Conservation (phyloP, 2,888 invertebrate species). For the Drosophila subquinaria region DNA sequence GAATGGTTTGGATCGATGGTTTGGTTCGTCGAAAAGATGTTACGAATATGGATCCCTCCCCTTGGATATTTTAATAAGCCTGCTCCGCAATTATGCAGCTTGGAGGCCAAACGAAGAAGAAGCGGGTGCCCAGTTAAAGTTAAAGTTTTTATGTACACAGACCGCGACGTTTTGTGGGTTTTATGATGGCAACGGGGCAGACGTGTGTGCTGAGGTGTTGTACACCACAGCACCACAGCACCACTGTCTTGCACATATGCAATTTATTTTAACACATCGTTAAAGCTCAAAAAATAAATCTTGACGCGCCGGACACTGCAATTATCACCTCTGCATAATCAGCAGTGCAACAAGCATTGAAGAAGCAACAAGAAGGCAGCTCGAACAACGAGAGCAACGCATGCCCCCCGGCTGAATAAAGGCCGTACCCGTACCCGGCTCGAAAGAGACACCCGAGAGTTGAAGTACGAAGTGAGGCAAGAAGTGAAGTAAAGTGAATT, state of each 20-base stretch:
- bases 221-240: background rate
- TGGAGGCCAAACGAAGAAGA: slow-evolving; percentile 1
- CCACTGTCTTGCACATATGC: slow-evolving; percentile 65
- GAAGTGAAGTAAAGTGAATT: background rate
- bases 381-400: slow-evolving; percentile 76
- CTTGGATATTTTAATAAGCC: slow-evolving; percentile 72
- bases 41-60: slow-evolving; percentile 5
- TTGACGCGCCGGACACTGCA: slow-evolving; percentile 82
- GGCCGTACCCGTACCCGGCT: slow-evolving; percentile 4
- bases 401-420: slow-evolving; percentile 66
- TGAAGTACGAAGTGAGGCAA: background rate
- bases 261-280: slow-evolving; percentile 85
- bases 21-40: slow-evolving; percentile 2
- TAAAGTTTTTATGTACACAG: slow-evolving; percentile 77
- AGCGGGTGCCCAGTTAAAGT: slow-evolving; percentile 59
- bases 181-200: slow-evolving; percentile 13
- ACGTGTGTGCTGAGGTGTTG: slow-evolving; percentile 1
- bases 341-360: slow-evolving; percentile 44
- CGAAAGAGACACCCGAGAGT: too few species aligned
- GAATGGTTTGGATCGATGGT: slow-evolving; percentile 2
- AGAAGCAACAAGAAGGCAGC: slow-evolving; percentile 17
- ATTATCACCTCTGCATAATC: slow-evolving; percentile 84
- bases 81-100: slow-evolving; percentile 56
- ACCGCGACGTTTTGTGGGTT: slow-evolving; percentile 76
- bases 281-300: slow-evolving; percentile 82